These are phyloP conservation scores for Cetonia aurata DNA, from an alignment of 2,888 invertebrate genomes.

Conservation along the genomic window DNA sequence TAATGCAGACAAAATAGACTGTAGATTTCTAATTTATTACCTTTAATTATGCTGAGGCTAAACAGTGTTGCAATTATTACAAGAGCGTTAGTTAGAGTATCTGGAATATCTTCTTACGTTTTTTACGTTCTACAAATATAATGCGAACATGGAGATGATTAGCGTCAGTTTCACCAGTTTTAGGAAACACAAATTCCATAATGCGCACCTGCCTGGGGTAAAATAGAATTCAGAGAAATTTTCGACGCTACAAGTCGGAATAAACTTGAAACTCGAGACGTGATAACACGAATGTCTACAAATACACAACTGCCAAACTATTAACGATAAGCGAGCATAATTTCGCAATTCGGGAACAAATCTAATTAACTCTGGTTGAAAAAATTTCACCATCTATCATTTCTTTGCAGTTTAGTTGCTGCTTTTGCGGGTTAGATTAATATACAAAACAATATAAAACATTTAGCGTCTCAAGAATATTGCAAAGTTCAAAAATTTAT, in stretches of 20 bases:
- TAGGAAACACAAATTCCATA: not conserved
- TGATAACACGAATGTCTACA: no score
- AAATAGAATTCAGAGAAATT: not conserved
- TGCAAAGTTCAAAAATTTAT: no score
- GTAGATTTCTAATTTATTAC: constrained; percentile 1
- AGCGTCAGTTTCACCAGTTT: constrained; percentile 16
- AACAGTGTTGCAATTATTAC: not conserved
- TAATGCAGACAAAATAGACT: not conserved
- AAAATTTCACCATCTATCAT: no score
- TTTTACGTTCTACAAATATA: constrained; percentile 1
- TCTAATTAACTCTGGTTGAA: no score
- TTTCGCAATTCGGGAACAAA: no score
- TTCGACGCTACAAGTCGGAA: not conserved
- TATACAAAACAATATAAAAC: no score
- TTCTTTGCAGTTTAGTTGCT: no score
- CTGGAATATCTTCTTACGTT: not conserved
- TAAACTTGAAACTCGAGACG: not conserved
- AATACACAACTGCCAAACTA: no score
- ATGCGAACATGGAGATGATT: constrained; percentile 6
- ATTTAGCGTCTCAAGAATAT: no score
- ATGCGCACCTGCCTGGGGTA: not conserved
- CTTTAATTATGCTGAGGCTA: not conserved
- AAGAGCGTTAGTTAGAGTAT: not conserved
- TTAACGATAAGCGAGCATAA: no score
- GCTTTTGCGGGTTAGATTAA: no score